Evolutionary conservation across 1,140 invertebrate species (phyloP), one percentile per base, ranked within the genome.

Genomic region (Steinernema feltiae): DNA sequence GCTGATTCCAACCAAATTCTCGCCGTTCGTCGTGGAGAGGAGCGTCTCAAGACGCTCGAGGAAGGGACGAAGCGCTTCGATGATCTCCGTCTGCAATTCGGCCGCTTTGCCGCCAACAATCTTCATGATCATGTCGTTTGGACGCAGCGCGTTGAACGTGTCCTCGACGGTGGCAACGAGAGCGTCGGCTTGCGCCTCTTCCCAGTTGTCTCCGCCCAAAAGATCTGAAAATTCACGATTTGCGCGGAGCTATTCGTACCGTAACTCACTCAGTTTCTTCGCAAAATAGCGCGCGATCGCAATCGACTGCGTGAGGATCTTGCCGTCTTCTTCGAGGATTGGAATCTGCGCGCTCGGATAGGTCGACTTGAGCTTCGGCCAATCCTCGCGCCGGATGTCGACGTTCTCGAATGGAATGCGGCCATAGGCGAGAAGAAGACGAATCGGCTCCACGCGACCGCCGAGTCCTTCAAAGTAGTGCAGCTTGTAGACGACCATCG

Each of bases 281-380:
- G 79, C 79, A 18, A 80, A 29, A 31, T 80, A 81, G 21, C 75
- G 70, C 48, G 76, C 73, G 48, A 80, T 80, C 24, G 79, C 79
- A n/a, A 71, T 48, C 15, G 53, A 63, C 24, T 63, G 53, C 7
- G 53, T 27, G 7, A 63, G 24, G 12, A 63, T 7, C 24, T 63
- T 63, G 24, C 53, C 53, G 15, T 63, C 53, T 15, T 63, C 24
- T 3, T 17, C 12, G 7, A 63, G 53, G 3, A 63, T 21, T 63
- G 53, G 53, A 63, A 63, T 3, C 3, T 63, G 53, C 7, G 7
- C 53, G 15, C 24, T 27, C 12, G 53, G 53, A 27, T 63, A 63
- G 24, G 53, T 63, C 15, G 15, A 7, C 53, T 63, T 63, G 24
- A 63, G 53, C 24, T 12, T 27, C 12, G 53, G 53, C 53, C 53